Conservation (phyloP, 2,113 vertebrate genomes). For the Mobula hypostoma region DNA sequence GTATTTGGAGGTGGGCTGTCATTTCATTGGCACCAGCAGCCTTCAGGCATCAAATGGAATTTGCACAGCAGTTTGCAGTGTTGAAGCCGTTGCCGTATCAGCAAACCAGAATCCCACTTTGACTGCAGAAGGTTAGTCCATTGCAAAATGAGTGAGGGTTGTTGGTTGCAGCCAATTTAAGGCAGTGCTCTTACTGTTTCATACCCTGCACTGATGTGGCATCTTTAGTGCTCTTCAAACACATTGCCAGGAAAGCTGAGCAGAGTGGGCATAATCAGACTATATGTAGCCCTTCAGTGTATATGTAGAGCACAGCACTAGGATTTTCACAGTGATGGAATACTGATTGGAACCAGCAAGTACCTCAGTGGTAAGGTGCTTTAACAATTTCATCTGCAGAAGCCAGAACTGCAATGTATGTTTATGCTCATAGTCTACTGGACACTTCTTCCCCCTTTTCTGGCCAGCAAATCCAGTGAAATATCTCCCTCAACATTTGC, state of each 20-base stretch:
- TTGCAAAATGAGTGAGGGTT: background rate
- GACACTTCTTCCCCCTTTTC: background rate
- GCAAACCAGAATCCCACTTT: background rate
- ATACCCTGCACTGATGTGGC: background rate
- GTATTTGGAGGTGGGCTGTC: background rate
- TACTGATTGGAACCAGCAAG: too few species aligned
- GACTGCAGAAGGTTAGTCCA: background rate
- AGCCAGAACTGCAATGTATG: background rate
- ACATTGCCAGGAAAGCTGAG: background rate
- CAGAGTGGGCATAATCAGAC: background rate
- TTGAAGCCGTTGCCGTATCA: background rate
- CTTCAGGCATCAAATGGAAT: background rate
- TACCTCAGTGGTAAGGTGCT: background rate
- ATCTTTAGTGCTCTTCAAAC: background rate
- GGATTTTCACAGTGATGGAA: background rate
- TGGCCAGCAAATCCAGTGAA: background rate
- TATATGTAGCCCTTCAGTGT: too few species aligned
- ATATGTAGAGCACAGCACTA: too few species aligned
- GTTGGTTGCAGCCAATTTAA: background rate
- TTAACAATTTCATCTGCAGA: background rate
- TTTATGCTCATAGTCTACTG: background rate
- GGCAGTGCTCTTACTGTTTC: too few species aligned
- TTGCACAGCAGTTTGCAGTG: background rate
- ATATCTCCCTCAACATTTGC: background rate
- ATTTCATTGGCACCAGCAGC: background rate